These are phyloP conservation scores for Teleogryllus occipitalis DNA, from an alignment of 1,140 invertebrate species.

Conservation along the genomic window DNA sequence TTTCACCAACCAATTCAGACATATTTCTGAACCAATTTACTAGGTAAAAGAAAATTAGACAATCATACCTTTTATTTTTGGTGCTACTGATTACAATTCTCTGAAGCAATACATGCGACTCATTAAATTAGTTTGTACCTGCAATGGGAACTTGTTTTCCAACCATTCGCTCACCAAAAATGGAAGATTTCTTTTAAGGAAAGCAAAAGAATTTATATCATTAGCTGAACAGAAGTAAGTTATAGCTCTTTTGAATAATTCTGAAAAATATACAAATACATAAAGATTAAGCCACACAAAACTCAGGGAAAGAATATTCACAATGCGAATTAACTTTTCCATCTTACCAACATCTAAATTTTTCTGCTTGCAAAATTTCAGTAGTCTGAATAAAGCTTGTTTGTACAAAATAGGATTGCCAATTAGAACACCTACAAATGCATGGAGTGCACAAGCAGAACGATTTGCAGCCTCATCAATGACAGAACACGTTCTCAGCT, in stretches of 20 bases:
- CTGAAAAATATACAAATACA: neutral
- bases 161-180: neutral
- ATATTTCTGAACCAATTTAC: no score
- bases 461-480: constrained; percentile 36
- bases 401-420: constrained; percentile 35
- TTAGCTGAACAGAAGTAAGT: neutral
- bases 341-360: constrained; percentile 29
- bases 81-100: no score
- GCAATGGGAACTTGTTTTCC: neutral
- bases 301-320: neutral
- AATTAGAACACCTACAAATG: constrained; percentile 34
- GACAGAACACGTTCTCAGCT: constrained; percentile 25
- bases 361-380: constrained; percentile 34
- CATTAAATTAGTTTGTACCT: neutral
- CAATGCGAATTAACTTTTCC: neutral
- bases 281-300: neutral
- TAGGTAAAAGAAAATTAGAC: neutral
- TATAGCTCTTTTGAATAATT: neutral
- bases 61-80: neutral
- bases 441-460: constrained; percentile 34
- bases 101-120: no score
- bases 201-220: neutral
- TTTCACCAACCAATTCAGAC: no score
- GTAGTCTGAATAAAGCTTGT: constrained; percentile 33
- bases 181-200: neutral